Percentiles rank a stretch among this genome's conserved stretches.
These are phyloP conservation scores for Neodiprion pinetum DNA, from an alignment of 1,140 invertebrate species.

Conservation along the genomic window DNA sequence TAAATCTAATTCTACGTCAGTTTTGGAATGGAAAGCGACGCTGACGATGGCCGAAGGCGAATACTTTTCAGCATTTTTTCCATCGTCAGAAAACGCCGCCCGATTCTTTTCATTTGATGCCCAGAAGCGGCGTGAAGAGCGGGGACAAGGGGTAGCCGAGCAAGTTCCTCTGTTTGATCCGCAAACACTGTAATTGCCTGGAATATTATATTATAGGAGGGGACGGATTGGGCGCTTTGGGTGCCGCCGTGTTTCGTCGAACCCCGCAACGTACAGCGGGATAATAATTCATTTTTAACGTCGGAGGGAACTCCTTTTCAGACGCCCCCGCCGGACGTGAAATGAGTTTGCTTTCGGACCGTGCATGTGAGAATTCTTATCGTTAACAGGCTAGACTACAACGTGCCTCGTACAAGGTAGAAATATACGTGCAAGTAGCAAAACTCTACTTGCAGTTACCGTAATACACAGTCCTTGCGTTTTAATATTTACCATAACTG, in stretches of 20 bases:
- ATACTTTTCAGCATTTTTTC: too few species aligned
- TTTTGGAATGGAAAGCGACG: too few species aligned
- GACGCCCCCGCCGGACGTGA: neutral
- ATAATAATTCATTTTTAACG: conserved; percentile 45
- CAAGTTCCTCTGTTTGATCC: conserved; percentile 61
- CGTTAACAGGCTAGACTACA: neutral
- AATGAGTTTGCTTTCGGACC: conserved; percentile 7
- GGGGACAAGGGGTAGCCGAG: conserved; percentile 41
- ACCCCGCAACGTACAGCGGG: conserved; percentile 26
- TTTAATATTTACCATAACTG: too few species aligned
- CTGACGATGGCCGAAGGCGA: too few species aligned
- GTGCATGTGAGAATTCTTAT: neutral
- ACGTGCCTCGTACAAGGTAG: neutral
- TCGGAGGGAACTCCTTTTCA: neutral
- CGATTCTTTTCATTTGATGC: neutral
- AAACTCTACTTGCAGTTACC: too few species aligned
- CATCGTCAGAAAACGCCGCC: too few species aligned
- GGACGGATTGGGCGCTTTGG: conserved; percentile 24
- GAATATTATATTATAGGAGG: conserved; percentile 59
- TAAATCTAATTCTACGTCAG: too few species aligned
- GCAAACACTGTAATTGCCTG: conserved; percentile 63
- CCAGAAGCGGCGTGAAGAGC: conserved; percentile 7
- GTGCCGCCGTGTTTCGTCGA: conserved; percentile 18
- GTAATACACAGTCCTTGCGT: too few species aligned
- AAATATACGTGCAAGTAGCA: too few species aligned